Conservation (phyloP, 2,797 vertebrate genomes). For the Phataginus tricuspis region DNA sequence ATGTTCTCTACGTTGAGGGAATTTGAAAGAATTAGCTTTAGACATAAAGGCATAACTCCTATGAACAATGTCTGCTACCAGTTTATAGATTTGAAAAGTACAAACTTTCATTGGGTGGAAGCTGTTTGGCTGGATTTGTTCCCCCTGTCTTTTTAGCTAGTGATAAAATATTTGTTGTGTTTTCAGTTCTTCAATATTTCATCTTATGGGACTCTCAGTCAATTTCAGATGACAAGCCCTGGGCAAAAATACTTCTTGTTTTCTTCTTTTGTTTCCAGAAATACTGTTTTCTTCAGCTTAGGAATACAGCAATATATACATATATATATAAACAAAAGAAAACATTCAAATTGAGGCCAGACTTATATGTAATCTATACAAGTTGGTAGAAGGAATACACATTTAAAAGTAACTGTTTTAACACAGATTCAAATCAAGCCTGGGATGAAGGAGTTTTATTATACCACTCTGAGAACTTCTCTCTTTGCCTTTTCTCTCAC, state of each 20-base stretch:
- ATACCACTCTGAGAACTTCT: neutral
- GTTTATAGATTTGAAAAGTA: neutral
- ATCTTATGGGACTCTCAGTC: neutral
- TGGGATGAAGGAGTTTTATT: neutral
- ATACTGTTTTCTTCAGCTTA: neutral
- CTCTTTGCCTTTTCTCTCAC: neutral
- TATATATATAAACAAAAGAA: neutral
- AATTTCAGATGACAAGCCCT: neutral
- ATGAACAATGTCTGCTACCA: neutral
- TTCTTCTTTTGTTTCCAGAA: slow-evolving; percentile 1
- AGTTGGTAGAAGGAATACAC: neutral
- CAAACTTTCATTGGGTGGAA: neutral
- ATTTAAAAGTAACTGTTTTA: neutral
- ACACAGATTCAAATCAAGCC: neutral
- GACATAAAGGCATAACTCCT: neutral
- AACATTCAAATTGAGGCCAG: neutral
- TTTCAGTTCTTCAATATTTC: neutral
- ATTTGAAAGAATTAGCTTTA: neutral
- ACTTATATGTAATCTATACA: neutral
- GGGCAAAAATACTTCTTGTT: neutral
- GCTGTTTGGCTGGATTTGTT: neutral
- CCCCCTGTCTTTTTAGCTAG: neutral
- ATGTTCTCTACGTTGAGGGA: neutral
- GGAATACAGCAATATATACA: neutral
- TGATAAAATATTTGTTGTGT: neutral